Evolutionary conservation across 2,797 vertebrate species (phyloP), one percentile per base, ranked within the genome.

Genomic region (Coilia nasus): DNA sequence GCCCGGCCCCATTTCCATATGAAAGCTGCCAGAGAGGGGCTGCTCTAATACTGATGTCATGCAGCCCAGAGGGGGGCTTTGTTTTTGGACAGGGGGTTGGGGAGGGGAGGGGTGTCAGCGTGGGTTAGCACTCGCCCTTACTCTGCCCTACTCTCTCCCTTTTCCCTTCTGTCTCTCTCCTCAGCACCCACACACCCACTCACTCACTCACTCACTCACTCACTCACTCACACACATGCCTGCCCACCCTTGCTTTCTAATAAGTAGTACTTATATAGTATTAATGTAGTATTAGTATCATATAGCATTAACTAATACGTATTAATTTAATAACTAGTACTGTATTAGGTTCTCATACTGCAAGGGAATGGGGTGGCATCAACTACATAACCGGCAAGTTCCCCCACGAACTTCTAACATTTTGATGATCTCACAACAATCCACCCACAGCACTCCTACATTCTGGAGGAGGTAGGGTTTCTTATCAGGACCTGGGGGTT

Each of bases 1-100:
- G 81, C 62, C 85, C 50, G 60, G 78, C 19, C 71, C 82, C 81
- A 91, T 93, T 92, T 89, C 86, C 90, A 92, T 92, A 90, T 92
- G 91, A 91, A 93, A 92, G 89, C 90, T 75, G 83, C 71, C 86
- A 84, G 57, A 83, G 86, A 85, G 67, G 83, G 83, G 86, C 84
- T 81, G 83, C 87, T 86, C 59, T 57, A 85, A 88, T 85, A 87
- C 84, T 88, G 83, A 90, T 87, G 90, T 91, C 87, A 88, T 87
- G 35, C 86, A 85, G 57, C 57, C 59, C 31, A 19, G 83, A 67
- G 59, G 57, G 28, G 15, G 83, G 46, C 59, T 44, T 78, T 78
- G 31, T 41, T 78, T 41, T 78, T 21, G 71, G 71, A 44, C 2
- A 35, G 35, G 67, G 67, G 21, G 56, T 28, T 71, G 10, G 17